phyloP scores from a whole-genome alignment of 2,888 invertebrate genomes.

The Branchinecta sandiegonensis region DNA sequence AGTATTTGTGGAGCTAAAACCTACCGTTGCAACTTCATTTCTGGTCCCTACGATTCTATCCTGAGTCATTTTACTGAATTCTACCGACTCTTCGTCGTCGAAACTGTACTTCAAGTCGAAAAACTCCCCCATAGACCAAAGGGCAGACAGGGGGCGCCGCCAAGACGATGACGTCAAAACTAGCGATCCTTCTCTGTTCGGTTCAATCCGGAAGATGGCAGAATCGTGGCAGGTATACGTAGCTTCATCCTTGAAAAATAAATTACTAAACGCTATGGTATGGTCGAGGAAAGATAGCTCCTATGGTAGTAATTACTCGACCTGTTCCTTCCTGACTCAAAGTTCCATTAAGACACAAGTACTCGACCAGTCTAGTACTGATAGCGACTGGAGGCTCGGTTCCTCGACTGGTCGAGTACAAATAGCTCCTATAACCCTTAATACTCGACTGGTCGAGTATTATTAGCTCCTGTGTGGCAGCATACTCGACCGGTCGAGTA shows the following conservation, averaged over 20 bases:
- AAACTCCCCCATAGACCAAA: constrained; percentile 46
- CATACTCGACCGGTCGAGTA: too few species aligned
- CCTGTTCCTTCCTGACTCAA: too few species aligned
- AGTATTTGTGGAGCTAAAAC: constrained; percentile 27
- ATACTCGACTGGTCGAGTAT: too few species aligned
- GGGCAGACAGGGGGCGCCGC: constrained; percentile 62
- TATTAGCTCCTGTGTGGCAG: too few species aligned
- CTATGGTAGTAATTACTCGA: too few species aligned
- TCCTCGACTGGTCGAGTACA: too few species aligned
- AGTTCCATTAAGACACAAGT: too few species aligned
- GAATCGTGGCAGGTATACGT: constrained; percentile 70
- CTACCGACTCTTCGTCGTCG: constrained; percentile 73
- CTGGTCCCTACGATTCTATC: constrained; percentile 80
- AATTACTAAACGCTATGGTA: too few species aligned
- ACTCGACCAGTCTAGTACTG: too few species aligned
- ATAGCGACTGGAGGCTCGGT: too few species aligned
- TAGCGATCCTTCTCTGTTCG: constrained; percentile 56
- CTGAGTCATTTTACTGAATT: constrained; percentile 72
- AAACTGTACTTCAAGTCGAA: constrained; percentile 47
- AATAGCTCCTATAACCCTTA: too few species aligned
- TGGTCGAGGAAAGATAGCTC: too few species aligned
- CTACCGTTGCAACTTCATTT: constrained; percentile 58
- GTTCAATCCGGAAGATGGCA: constrained; percentile 64
- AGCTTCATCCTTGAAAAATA: constrained; percentile 47
- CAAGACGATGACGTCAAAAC: constrained; percentile 74